Evolutionary conservation across 2,797 vertebrate genomes (phyloP).

Genomic region (Protosalanx chinensis): DNA sequence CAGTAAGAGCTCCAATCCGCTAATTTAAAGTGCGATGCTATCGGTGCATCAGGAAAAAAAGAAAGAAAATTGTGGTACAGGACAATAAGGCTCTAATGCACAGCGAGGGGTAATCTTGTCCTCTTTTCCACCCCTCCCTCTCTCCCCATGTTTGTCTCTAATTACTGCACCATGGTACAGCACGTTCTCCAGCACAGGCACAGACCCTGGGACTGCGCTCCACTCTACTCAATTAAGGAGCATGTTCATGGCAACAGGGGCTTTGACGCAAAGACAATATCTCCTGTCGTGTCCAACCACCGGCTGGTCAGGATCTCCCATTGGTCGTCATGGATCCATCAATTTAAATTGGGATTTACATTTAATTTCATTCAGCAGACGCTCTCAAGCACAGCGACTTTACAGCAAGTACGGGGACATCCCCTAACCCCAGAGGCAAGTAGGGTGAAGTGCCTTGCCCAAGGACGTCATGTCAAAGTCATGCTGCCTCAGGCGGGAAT

Average conservation of each 20-base stretch:
- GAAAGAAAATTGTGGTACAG: constrained; percentile 43
- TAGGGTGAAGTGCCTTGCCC: too few relatives aligned
- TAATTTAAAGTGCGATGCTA: constrained; percentile 60
- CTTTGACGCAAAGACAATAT: constrained; percentile 51
- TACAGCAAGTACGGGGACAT: too few relatives aligned
- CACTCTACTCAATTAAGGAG: constrained; percentile 67
- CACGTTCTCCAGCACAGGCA: constrained; percentile 62
- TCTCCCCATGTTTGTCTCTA: constrained; percentile 57
- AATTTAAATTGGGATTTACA: background rate
- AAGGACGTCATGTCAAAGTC: too few relatives aligned
- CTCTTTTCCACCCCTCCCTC: constrained; percentile 25
- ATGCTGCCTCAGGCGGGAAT: too few relatives aligned
- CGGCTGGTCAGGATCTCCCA: too few relatives aligned
- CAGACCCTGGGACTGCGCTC: constrained; percentile 38
- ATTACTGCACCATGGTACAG: constrained; percentile 69
- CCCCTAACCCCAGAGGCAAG: too few relatives aligned
- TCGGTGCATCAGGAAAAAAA: constrained; percentile 22
- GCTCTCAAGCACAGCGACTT: too few relatives aligned
- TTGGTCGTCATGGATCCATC: background rate
- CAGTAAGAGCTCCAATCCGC: constrained; percentile 51
- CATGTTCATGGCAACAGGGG: constrained; percentile 43
- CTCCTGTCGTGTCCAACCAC: constrained; percentile 43
- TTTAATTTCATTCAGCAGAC: too few relatives aligned
- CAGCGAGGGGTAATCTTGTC: constrained; percentile 47
- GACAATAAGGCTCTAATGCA: constrained; percentile 55